phyloP scores from a whole-genome alignment of 2,113 vertebrate species.

The Oceanites oceanicus region DNA sequence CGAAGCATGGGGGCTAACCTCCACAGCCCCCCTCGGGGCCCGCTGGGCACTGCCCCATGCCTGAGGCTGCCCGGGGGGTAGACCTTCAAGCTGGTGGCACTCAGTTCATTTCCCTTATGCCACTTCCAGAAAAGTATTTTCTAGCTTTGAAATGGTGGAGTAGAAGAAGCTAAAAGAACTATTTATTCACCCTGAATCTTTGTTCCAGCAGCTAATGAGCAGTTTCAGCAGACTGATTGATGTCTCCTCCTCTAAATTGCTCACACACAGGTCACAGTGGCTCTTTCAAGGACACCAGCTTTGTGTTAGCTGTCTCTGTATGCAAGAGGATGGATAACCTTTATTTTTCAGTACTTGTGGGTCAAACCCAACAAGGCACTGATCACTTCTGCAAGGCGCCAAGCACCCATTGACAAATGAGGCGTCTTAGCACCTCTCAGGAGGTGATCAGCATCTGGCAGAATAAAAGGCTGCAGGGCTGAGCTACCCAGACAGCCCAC shows the following conservation, averaged over 20 bases:
- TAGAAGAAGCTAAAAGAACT: not conserved
- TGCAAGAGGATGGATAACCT: not conserved
- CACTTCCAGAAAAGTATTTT: not conserved
- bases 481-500: not conserved
- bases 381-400: not conserved
- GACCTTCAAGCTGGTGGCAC: not conserved
- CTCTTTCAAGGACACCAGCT: not conserved
- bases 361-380: not conserved
- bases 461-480: not conserved
- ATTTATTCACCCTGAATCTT: not conserved
- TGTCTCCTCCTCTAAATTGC: not conserved
- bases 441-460: conserved; percentile 20
- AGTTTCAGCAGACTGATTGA: conserved; percentile 8
- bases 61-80: not conserved
- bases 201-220: conserved; percentile 15
- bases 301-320: not conserved
- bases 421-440: not conserved
- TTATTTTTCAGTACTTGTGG: not conserved
- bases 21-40: not conserved
- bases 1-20: not conserved
- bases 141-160: not conserved
- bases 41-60: not conserved
- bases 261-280: not conserved
- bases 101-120: not conserved
- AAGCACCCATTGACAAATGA: not conserved